phyloP scores from a whole-genome alignment of 1,140 invertebrate species.

The Rhynchophorus ferrugineus region DNA sequence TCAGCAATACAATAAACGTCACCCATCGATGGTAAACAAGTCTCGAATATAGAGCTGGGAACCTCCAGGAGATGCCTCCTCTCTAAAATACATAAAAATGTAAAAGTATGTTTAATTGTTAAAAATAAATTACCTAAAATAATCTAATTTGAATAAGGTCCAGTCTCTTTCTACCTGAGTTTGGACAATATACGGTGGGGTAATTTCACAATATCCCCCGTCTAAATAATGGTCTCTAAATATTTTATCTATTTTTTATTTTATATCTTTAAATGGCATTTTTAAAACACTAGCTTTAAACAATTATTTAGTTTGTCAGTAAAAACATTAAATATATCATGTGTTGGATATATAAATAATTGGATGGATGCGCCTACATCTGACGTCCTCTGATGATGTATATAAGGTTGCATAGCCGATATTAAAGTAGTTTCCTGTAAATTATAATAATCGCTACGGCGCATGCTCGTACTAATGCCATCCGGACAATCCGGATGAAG shows the following conservation, averaged over 20 bases:
- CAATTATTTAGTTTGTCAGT: not conserved
- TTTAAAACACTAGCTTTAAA: too few species aligned
- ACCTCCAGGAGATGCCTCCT: slow-evolving; percentile 90
- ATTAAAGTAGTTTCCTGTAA: too few species aligned
- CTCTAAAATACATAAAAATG: slow-evolving; percentile 46
- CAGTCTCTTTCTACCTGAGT: slow-evolving; percentile 97
- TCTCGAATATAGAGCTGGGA: slow-evolving; percentile 99
- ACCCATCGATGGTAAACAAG: slow-evolving; percentile 85
- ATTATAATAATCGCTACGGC: too few species aligned
- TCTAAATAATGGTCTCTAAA: slow-evolving; percentile 77
- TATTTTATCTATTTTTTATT: too few species aligned
- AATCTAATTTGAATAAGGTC: slow-evolving; percentile 93
- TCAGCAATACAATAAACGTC: slow-evolving; percentile 97
- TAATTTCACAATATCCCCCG: slow-evolving; percentile 83
- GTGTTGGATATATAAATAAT: too few species aligned
- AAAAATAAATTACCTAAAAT: slow-evolving; percentile 64
- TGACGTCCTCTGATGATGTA: too few species aligned
- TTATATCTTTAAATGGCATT: too few species aligned
- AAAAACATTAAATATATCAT: too few species aligned
- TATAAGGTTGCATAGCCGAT: too few species aligned
- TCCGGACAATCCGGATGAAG: too few species aligned
- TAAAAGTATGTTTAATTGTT: slow-evolving; percentile 31
- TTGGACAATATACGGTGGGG: slow-evolving; percentile 94
- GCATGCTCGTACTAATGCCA: too few species aligned
- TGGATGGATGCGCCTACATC: too few species aligned